phyloP scores from a whole-genome alignment of 1,140 invertebrate species.

The Zaprionus tsacasi region DNA sequence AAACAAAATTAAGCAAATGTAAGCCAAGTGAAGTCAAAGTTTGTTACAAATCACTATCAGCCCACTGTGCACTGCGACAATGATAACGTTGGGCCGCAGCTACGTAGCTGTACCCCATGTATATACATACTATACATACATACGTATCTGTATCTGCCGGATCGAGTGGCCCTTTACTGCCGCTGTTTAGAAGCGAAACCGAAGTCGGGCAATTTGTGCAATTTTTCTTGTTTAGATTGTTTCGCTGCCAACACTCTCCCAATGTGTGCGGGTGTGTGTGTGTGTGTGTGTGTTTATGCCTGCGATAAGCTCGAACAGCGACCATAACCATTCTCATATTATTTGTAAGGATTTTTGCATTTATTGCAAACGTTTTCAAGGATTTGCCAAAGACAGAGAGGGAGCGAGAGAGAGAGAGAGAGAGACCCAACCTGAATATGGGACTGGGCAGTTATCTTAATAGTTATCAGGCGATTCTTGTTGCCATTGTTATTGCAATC shows the following conservation, averaged over 20 bases:
- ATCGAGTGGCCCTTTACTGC: conserved; percentile 44
- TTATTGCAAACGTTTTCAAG: conserved; percentile 78
- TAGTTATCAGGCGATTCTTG: conserved; percentile 74
- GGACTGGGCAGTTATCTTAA: conserved; percentile 72
- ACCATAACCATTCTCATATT: conserved; percentile 78
- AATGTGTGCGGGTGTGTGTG: conserved; percentile 21
- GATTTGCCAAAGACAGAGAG: conserved; percentile 45
- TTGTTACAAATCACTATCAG: not conserved
- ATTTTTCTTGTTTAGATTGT: conserved; percentile 82
- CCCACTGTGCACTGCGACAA: conserved; percentile 45
- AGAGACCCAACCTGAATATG: conserved; percentile 55
- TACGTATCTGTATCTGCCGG: conserved; percentile 26
- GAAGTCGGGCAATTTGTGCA: conserved; percentile 77
- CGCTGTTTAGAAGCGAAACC: conserved; percentile 59
- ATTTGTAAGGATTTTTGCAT: conserved; percentile 82
- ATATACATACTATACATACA: conserved; percentile 3
- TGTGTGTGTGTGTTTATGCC: conserved; percentile 66
- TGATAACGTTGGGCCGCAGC: conserved; percentile 54
- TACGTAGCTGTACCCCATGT: conserved; percentile 9
- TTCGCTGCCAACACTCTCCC: conserved; percentile 43
- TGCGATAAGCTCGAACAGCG: conserved; percentile 75
- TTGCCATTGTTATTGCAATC: conserved; percentile 28
- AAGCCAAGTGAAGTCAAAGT: too few species aligned
- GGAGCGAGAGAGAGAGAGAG: not conserved
- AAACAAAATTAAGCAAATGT: too few species aligned